Evolutionary conservation across 2,797 vertebrate species (phyloP).

Genomic region (Parotocinclus haroldoi): DNA sequence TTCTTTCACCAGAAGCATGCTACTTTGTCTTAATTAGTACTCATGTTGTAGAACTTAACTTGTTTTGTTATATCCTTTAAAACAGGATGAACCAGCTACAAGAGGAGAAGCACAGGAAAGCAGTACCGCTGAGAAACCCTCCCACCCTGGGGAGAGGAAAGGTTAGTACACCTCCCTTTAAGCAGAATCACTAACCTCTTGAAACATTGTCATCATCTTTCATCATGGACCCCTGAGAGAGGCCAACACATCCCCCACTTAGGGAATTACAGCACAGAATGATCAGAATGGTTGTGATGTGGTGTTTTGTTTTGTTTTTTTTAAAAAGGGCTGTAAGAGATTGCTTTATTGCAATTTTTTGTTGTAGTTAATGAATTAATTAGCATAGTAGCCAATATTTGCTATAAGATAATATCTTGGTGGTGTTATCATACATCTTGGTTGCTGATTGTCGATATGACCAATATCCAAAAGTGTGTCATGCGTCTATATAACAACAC

Average conservation of each 20-base stretch:
- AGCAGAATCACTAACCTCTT: conserved; percentile 18
- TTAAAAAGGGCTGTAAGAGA: too few relatives aligned
- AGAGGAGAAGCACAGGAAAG: conserved; percentile 79
- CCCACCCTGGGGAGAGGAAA: conserved; percentile 69
- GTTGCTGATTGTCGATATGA: too few relatives aligned
- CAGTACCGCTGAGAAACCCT: conserved; percentile 77
- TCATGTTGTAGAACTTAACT: neutral
- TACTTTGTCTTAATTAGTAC: neutral
- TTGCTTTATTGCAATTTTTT: too few relatives aligned
- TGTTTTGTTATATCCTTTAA: conserved; percentile 42
- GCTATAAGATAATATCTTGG: too few relatives aligned
- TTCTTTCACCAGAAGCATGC: neutral
- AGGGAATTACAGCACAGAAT: too few relatives aligned
- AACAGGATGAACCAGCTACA: conserved; percentile 59
- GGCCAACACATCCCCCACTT: neutral
- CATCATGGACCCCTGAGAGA: conserved; percentile 39
- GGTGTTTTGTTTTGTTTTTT: too few relatives aligned
- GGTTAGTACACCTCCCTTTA: conserved; percentile 57
- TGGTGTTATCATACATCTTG: too few relatives aligned
- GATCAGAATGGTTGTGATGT: too few relatives aligned
- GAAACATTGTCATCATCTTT: conserved; percentile 47
- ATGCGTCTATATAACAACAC: too few relatives aligned
- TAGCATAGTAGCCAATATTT: too few relatives aligned
- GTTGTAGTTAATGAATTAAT: too few relatives aligned
- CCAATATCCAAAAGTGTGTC: too few relatives aligned